Evolutionary conservation across 1,140 invertebrate genomes (phyloP), one percentile per base, ranked within the genome.

Genomic region (Hylaeus volcanicus): DNA sequence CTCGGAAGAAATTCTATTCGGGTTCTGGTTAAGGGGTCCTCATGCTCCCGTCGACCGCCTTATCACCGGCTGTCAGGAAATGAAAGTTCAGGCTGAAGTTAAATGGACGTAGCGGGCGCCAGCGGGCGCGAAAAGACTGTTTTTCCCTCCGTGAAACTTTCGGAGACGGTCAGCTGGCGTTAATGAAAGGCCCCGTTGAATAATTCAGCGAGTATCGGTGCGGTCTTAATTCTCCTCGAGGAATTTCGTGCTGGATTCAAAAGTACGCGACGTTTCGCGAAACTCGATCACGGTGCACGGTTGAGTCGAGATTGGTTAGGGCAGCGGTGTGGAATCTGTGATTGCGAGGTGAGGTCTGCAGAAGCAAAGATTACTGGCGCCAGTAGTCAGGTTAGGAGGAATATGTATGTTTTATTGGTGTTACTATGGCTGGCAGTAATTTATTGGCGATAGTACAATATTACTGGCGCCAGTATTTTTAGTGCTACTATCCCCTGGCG

Each of bases 11-110:
- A 76, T 76, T 64, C 45, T 45, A 63, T 51, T 68, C 53, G 37
- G 39, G 39, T 45, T 43, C 48, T n/a, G 45, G 66, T 61, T 51
- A 58, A 51, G 14, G 26, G n/a, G 12, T 9, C 37, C 8, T 2
- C 3, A 0, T 14, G n/a, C 53, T 45, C 41, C 45, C 45, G 64
- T 9, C 5, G 26, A 12, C 26, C 14, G 66, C 39, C 79, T 81
- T 78, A 81, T 81, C 74, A 3, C 2, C 15, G 53, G 43, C 55
- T 4, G 72, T 15, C 74, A 71, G 74, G 74, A 78, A 81, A 81
- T 53, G 79, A 81, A 65, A 81, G 66, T 71, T 81, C 51, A 15
- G 2, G 14, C 11, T 26, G 15, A 39, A 43, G 39, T 70, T 48
- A 55, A 68, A 74, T 61, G 64, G 37, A 37, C 43, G 64, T 26